Conservation (phyloP, 2,888 invertebrate species). For the Pterobdella sp. region DNA sequence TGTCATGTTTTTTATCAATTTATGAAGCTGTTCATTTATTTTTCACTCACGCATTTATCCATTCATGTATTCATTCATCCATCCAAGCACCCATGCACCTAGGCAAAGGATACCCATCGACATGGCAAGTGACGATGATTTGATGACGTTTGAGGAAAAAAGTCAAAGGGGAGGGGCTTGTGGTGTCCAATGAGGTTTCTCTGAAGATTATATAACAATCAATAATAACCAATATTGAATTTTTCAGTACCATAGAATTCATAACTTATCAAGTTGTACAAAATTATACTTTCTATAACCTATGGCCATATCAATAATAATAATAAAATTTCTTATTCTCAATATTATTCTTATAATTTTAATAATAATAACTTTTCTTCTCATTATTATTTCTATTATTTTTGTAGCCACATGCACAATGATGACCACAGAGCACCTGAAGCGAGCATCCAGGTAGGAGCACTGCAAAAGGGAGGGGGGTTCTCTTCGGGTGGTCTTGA, state of each 20-base stretch:
- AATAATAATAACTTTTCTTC: too few species aligned
- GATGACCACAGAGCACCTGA: constrained; percentile 43
- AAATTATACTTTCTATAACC: too few species aligned
- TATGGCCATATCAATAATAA: too few species aligned
- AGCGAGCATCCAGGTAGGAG: background rate
- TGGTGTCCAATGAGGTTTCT: constrained; percentile 92
- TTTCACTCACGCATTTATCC: too few species aligned
- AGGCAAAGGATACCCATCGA: background rate
- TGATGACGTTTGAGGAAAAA: constrained; percentile 91
- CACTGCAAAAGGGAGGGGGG: background rate
- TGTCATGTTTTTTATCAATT: background rate
- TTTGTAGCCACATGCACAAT: constrained; percentile 75
- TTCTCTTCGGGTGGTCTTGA: background rate
- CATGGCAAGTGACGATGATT: constrained; percentile 50
- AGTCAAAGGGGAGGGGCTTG: constrained; percentile 90
- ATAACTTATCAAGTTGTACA: too few species aligned
- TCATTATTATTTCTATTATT: constrained; percentile 87
- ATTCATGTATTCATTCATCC: background rate
- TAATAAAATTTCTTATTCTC: too few species aligned
- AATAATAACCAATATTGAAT: constrained; percentile 94
- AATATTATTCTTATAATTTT: too few species aligned
- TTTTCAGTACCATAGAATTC: constrained; percentile 88
- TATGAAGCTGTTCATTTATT: too few species aligned
- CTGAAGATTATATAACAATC: constrained; percentile 97
- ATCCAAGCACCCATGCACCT: background rate